phyloP scores from a whole-genome alignment of 2,797 vertebrate genomes.

The Lithobates pipiens region DNA sequence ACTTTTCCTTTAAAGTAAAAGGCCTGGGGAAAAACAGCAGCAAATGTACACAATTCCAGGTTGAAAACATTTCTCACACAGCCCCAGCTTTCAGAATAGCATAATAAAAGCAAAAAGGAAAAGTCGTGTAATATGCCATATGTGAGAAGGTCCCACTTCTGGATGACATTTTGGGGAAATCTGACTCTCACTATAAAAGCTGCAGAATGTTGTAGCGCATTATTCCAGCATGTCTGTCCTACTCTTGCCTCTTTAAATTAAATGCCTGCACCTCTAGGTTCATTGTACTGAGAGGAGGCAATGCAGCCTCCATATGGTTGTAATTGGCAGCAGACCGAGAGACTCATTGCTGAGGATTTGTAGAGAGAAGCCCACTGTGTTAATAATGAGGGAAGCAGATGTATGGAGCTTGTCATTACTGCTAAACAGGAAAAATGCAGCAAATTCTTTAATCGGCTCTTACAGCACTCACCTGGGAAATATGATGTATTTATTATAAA shows the following conservation, averaged over 20 bases:
- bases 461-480: background rate
- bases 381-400: background rate
- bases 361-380: background rate
- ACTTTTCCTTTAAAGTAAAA: too few species aligned
- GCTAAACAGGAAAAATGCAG: background rate
- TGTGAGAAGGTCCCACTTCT: slow-evolving; percentile 21
- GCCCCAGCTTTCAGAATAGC: too few species aligned
- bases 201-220: background rate
- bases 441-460: background rate
- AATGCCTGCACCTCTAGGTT: background rate
- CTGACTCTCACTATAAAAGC: slow-evolving; percentile 14
- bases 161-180: slow-evolving; percentile 38
- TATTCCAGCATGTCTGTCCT: background rate
- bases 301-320: slow-evolving; percentile 4
- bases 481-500: background rate
- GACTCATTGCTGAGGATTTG: background rate
- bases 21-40: too few species aligned
- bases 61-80: too few species aligned
- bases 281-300: background rate
- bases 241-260: background rate
- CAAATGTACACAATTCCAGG: too few species aligned
- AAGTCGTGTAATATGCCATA: background rate
- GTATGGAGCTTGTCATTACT: background rate
- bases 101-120: too few species aligned
- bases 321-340: slow-evolving; percentile 33